Base-by-base conservation (phyloP, 1,140 invertebrate genomes). In the Drosophila navojoa region DNA sequence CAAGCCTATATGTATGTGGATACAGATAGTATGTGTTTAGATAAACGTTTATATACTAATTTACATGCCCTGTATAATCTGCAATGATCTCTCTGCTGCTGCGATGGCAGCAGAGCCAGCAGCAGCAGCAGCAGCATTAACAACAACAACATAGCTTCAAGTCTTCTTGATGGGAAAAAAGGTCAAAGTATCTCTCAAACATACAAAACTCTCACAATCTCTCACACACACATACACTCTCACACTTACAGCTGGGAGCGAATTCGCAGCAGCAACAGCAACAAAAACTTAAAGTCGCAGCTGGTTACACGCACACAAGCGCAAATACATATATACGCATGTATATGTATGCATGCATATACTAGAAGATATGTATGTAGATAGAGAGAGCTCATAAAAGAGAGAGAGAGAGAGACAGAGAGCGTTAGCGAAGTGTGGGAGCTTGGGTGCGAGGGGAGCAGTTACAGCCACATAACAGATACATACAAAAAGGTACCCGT, bases 141-240 rank as follows among this genome's bases (percentile, higher is more conserved):
- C 45, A 50, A 22, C 19, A 22, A 22, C 19, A 22, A 22, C 19
- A 22, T 22, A 22, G 16, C 75, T 67, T 82, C 72, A 84, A 64
- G 61, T 76, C 80, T 84, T 84, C 80, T 84, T 76, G 61, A 73
- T 84, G 80, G 57, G 66, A 66, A 77, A 79, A 84, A 82, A 82
- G 80, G 80, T 82, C 80, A 82, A 76, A 82, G 76, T 84, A 79
- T 84, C 63, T 73, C 60, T 59, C 40, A 70, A 62, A 73, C 42
- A 72, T 42, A 61, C 62, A 42, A 57, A 52, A 47, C 35, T 54
- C 42, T 22, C 45, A 50, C 50, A 42, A 50, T 62, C 67, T 54
- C 57, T 15, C 53, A 42, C 25, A 49, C 32, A 15, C 32, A 44
- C 49, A 40, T 38, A 71, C 66, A 71, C 29, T 49, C 11, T 32